These are phyloP conservation scores for Nestor notabilis DNA, from an alignment of 2,113 vertebrate species.

Conservation along the genomic window DNA sequence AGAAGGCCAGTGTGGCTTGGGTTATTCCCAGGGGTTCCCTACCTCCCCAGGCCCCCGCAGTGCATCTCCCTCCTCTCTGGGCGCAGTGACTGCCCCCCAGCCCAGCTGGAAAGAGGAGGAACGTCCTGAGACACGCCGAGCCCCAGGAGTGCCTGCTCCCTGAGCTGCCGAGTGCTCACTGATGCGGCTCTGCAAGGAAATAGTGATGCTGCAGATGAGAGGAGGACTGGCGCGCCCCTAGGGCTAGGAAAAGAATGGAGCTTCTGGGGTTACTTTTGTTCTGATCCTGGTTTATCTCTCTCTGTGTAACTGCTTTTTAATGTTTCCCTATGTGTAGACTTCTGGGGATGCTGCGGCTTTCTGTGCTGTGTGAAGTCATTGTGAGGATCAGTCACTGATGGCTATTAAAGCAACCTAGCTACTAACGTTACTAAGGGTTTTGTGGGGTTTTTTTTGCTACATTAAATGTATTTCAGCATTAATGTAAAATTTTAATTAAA, in stretches of 20 bases:
- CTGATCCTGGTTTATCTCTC: neutral
- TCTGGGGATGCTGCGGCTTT: neutral
- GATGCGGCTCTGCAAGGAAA: accelerated
- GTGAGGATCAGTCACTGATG: neutral
- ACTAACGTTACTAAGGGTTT: neutral
- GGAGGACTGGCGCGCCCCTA: neutral
- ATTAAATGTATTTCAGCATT: neutral
- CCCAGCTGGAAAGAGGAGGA: neutral
- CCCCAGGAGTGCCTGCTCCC: neutral
- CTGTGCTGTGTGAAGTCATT: neutral
- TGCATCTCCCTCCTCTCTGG: neutral
- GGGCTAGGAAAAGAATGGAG: neutral
- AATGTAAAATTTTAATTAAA: neutral
- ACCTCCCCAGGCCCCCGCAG: neutral
- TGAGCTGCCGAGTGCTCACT: accelerated
- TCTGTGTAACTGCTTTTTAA: neutral
- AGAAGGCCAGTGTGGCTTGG: neutral
- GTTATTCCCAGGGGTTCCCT: neutral
- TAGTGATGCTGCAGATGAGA: neutral
- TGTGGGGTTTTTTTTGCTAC: neutral
- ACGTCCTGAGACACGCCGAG: neutral
- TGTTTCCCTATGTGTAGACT: neutral
- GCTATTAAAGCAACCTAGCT: neutral
- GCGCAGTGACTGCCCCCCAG: neutral
- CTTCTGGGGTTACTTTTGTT: neutral